Evolutionary conservation across 2,888 invertebrate species (phyloP).

Genomic region (Flexamia atlantica): DNA sequence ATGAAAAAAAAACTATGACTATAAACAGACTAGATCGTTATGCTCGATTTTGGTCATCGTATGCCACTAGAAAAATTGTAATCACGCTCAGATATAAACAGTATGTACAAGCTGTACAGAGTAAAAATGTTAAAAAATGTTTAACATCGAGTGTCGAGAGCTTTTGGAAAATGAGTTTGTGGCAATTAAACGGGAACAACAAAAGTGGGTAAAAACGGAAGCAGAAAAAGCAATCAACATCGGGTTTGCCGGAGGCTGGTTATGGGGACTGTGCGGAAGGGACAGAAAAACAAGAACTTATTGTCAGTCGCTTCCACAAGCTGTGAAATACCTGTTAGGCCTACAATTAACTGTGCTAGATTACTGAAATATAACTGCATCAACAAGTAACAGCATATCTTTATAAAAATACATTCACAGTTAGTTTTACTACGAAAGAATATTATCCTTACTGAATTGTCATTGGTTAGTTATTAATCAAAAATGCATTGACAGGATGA

Average conservation of each 20-base stretch:
- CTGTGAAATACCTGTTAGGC: slow-evolving; percentile 1
- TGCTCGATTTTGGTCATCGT: slow-evolving; percentile 36
- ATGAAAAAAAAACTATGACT: background rate
- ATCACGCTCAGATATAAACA: background rate
- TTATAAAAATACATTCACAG: background rate
- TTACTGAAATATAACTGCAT: background rate
- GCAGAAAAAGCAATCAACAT: slow-evolving; percentile 57
- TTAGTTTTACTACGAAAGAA: too few species aligned
- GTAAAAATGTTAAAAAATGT: background rate
- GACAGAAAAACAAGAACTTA: slow-evolving; percentile 49
- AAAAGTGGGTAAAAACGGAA: slow-evolving; percentile 27
- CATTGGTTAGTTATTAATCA: too few species aligned
- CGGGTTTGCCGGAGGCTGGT: slow-evolving; percentile 61
- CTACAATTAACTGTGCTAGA: slow-evolving; percentile 7
- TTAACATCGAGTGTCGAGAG: background rate
- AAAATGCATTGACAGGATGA: too few species aligned
- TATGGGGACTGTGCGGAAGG: slow-evolving; percentile 51
- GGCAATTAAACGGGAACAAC: background rate
- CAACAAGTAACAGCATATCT: background rate
- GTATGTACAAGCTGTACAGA: slow-evolving; percentile 30
- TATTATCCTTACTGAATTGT: too few species aligned
- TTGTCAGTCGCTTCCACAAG: slow-evolving; percentile 38
- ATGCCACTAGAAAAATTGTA: background rate
- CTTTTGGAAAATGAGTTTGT: background rate
- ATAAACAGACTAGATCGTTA: slow-evolving; percentile 32